phyloP scores from a whole-genome alignment of 2,888 invertebrate species.

The Oligia fasciuncula region DNA sequence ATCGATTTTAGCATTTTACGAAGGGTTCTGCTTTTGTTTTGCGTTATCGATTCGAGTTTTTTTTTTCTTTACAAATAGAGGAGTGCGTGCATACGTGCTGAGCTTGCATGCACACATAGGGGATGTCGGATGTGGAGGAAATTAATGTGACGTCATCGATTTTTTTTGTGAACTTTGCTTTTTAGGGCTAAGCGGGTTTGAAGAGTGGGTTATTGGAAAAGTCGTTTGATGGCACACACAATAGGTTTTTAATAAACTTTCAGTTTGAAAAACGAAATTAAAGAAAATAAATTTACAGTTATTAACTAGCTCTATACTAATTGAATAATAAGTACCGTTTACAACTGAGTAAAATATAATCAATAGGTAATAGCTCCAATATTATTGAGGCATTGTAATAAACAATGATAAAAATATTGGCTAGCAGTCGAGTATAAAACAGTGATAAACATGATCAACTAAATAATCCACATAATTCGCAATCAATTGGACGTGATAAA shows the following conservation, averaged over 20 bases:
- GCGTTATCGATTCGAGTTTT: constrained; percentile 82
- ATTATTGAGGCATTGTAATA: not conserved
- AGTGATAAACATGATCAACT: not conserved
- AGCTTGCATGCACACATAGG: constrained; percentile 71
- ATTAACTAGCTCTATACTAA: not conserved
- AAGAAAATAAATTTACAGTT: not conserved
- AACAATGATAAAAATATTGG: not conserved
- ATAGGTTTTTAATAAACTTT: not conserved
- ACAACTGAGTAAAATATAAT: not conserved
- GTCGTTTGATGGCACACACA: not conserved
- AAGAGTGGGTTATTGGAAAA: constrained; percentile 33
- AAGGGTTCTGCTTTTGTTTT: constrained; percentile 89
- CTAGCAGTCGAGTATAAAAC: not conserved
- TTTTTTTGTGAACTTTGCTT: constrained; percentile 31
- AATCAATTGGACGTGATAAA: not conserved
- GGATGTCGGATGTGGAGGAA: constrained; percentile 62
- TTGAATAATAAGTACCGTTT: not conserved
- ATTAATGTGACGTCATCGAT: constrained; percentile 69
- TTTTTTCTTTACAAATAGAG: constrained; percentile 75
- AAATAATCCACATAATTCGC: not conserved
- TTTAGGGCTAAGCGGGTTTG: constrained; percentile 22
- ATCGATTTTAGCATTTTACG: constrained; percentile 88
- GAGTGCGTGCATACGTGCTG: constrained; percentile 80
- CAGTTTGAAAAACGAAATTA: not conserved
- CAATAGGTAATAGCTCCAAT: not conserved